Evolutionary conservation across 2,888 invertebrate species (phyloP).

Genomic region (Hetaerina titia): DNA sequence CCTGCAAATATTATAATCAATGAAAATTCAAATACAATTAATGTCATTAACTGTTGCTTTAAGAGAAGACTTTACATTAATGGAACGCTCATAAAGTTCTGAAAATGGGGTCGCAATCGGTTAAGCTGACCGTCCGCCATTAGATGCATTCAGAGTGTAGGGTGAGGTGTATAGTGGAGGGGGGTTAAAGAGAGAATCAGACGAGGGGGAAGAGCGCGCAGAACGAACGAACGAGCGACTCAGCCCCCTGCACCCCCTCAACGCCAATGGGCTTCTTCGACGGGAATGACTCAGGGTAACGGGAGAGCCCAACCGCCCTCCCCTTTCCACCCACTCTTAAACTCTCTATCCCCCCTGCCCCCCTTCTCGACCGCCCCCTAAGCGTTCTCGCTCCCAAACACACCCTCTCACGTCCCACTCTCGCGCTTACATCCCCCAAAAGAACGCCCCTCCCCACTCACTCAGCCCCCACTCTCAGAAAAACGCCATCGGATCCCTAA

Average conservation of each 20-base stretch:
- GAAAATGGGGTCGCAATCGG: slow-evolving; percentile 42
- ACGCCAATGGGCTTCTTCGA: slow-evolving; percentile 19
- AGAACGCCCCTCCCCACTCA: slow-evolving; percentile 5
- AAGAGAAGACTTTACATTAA: not conserved
- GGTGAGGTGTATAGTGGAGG: not conserved
- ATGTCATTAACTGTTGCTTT: not conserved
- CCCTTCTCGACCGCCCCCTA: not conserved
- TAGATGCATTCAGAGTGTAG: not conserved
- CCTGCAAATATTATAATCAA: too few species aligned
- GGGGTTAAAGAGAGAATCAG: not conserved
- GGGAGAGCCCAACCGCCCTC: slow-evolving; percentile 23
- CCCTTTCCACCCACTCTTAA: not conserved
- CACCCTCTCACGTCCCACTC: not conserved
- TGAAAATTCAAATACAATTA: not conserved
- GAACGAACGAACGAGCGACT: slow-evolving; percentile 6
- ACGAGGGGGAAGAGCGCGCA: not conserved
- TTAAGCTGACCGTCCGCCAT: slow-evolving; percentile 43
- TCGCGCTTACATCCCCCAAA: not conserved
- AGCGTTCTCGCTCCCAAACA: slow-evolving; percentile 25
- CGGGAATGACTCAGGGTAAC: slow-evolving; percentile 53
- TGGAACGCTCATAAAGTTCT: not conserved
- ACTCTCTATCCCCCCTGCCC: not conserved
- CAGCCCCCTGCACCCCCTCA: not conserved
- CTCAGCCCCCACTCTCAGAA: not conserved
- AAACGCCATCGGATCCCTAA: slow-evolving; percentile 25